Conservation (phyloP, 2,888 invertebrate species). For the Frankliniella intonsa region DNA sequence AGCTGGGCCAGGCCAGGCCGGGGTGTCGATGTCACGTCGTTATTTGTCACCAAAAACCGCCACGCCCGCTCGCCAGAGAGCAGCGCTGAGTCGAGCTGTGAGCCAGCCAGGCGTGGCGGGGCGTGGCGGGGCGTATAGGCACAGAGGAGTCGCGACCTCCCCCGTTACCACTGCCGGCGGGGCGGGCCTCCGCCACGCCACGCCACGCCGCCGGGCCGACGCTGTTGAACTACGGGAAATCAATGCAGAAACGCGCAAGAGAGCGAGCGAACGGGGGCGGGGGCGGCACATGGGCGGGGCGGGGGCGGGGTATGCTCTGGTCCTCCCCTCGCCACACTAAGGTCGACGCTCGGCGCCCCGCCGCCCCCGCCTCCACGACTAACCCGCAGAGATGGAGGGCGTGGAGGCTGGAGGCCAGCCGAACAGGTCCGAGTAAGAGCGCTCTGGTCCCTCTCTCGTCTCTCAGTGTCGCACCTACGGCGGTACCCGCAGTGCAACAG, state of each 20-base stretch:
- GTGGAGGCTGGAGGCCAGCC: no score
- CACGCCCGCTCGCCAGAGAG: no score
- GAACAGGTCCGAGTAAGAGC: no score
- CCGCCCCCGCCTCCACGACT: background rate
- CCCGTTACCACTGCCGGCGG: background rate
- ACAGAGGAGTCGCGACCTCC: background rate
- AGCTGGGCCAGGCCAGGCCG: no score
- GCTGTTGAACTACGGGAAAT: constrained; percentile 26
- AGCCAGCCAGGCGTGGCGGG: background rate
- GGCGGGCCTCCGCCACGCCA: background rate
- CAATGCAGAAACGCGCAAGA: background rate
- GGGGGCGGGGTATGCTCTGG: background rate
- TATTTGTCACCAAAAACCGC: no score
- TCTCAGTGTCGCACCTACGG: no score
- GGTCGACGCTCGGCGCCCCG: no score
- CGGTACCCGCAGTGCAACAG: no score
- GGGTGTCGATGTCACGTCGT: no score
- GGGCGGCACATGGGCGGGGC: background rate
- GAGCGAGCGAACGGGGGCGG: no score
- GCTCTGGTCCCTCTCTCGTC: no score
- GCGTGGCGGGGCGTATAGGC: background rate
- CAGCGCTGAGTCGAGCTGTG: no score
- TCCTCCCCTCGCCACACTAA: background rate
- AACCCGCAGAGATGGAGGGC: background rate
- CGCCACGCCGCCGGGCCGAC: background rate